Base-by-base conservation (phyloP, 2,797 vertebrate genomes). In the Sorex maritimensis region DNA sequence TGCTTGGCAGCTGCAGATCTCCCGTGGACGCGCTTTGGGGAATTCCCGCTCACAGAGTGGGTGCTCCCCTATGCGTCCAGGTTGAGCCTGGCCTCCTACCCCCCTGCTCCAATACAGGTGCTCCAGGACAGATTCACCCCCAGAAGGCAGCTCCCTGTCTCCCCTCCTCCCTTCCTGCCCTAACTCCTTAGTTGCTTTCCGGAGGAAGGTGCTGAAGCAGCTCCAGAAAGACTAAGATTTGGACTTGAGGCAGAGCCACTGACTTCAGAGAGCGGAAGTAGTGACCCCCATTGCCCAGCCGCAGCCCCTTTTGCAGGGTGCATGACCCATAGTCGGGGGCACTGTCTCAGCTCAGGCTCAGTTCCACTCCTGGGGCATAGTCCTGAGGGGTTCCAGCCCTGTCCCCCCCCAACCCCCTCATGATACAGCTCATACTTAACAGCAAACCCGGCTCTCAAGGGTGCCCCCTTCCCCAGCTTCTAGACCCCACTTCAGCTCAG, bases 331-430 rank as follows among this genome's bases (percentile, higher is more conserved):
- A 3, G 17, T 21, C 19, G 2, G 1, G 30, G 1, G 7, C 13
- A 3, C 58, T 34, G 28, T 67, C 21, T 38, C 61, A 19, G 4
- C 11, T n/a, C 9, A 0, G 44, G 12, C 17, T 21, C 34, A 5
- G 14, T 52, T 71, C 30, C 21, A 44, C 28, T 8, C 14, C 28
- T 15, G 12, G 30, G 19, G 24, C 3, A 2, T 0, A 17, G 14
- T 11, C 2, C 13, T 17, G 19, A 6, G 6, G 65, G 1, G 0
- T 38, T 41, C 1, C 8, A 63, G 9, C 4, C 2, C 52, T 26
- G 34, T 69, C 46, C 55, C 38, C 55, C 38, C 44, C 61, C 21
- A 52, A 55, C 3, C 7, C 5, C 6, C 15, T 14, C 44, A 38
- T 38, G 19, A 28, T 52, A 21, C 21, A 52, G 30, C 7, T 41